Evolutionary conservation across 2,888 invertebrate species (phyloP).

Genomic region (Bellardia pandia): DNA sequence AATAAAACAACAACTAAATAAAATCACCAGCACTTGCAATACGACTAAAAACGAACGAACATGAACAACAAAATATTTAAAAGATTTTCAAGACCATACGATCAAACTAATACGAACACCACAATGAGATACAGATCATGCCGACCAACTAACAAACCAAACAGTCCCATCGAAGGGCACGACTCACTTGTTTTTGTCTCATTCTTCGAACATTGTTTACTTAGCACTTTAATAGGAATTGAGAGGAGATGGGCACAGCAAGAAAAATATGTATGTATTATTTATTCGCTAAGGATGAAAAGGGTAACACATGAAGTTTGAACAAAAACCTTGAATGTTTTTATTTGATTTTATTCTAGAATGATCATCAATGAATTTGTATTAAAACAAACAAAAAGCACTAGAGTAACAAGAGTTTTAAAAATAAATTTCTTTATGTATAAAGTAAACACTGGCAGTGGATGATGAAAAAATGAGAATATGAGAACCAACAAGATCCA

Average conservation of each 20-base stretch:
- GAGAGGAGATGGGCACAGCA: not conserved
- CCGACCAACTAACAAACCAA: conserved; percentile 16
- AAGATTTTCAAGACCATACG: conserved; percentile 27
- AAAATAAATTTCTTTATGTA: conserved; percentile 22
- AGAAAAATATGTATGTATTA: not conserved
- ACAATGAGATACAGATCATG: conserved; percentile 34
- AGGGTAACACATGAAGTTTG: conserved; percentile 7
- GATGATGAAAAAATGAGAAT: not conserved
- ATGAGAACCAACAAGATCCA: not conserved
- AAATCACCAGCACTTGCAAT: conserved; percentile 29
- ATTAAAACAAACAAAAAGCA: conserved; percentile 22
- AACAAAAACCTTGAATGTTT: conserved; percentile 64
- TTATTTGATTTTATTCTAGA: conserved; percentile 41
- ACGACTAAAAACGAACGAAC: conserved; percentile 10
- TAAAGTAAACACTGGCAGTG: conserved; percentile 24
- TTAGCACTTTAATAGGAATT: conserved; percentile 14
- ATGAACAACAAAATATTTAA: not conserved
- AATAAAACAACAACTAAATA: conserved; percentile 1
- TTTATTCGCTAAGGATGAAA: conserved; percentile 31
- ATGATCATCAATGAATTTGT: conserved; percentile 32
- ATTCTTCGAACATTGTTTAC: conserved; percentile 5
- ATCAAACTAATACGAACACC: conserved; percentile 13
- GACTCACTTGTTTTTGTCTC: conserved; percentile 61
- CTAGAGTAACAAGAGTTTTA: not conserved
- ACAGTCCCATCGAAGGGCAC: conserved; percentile 48